Base-by-base conservation (phyloP, 2,113 vertebrate species). In the Heteronetta atricapilla region DNA sequence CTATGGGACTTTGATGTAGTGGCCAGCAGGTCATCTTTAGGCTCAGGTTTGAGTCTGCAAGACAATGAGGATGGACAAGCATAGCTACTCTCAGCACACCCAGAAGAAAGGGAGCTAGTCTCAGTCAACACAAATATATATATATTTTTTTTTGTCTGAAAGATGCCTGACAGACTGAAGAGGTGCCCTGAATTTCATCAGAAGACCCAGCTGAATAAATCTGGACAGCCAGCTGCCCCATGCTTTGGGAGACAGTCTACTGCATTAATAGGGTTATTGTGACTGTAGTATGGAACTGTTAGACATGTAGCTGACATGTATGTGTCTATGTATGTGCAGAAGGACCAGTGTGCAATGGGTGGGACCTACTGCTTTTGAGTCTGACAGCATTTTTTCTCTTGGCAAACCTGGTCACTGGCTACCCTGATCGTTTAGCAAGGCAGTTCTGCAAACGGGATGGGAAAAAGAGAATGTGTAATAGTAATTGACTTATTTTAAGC, bases 281-380 rank as follows among this genome's bases (percentile, higher is more conserved):
- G 63, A 36, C 48, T 60, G 29, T 36, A 62, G 64, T 6, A 42
- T 7, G 46, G 81, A 60, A 46, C 13, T 60, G 20, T n/a, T 72
- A 21, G 18, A 42, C 11, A 26, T 34, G 52, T 36, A 36, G 16
- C 50, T 67, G 83, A 70, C 33, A 5, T 11, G 34, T 79, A 13
- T 34, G 3, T 0, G 36, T 34, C 59, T 84, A 8, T 0, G 1
- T 10, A 25, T 15, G 26, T 36, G 5, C 23, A 36, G 40, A 9
- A 6, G 20, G 16, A 36, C 26, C 3, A 4, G 10, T 2, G 10
- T 55, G 72, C 63, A 59, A 8, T n/a, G 58, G 15, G 58, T 62
- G 19, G 28, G 40, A 77, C 76, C 13, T 50, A 36, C 11, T 50
- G 26, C 48, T 64, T 87, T 87, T 82, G 34, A n/a, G n/a, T 31